Evolutionary conservation across 2,888 invertebrate genomes (phyloP), one percentile per base, ranked within the genome.

Genomic region (Stramonita haemastoma): DNA sequence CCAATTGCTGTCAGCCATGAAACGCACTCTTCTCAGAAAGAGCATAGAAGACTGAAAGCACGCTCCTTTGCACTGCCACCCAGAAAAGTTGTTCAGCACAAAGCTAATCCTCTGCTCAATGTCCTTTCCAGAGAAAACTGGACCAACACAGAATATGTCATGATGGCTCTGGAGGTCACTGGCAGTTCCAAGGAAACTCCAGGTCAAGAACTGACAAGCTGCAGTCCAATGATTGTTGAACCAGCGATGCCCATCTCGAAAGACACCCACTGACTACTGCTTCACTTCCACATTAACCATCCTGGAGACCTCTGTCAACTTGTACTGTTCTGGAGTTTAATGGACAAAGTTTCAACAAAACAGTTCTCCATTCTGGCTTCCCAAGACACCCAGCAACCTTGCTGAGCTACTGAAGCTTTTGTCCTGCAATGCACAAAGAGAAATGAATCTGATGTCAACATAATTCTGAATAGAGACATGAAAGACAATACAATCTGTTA

Each of bases 241-340:
- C 83, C 83, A 84, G 83, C 46, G 46, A 15, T 84, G 83, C 15
- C 83, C 56, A n/a, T 84, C 11, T 84, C 83, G n/a, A 84, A 26
- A 46, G 83, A 84, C 56, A 56, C 56, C 56, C 83, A 15, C 11
- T 84, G n/a, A 11, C 17, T 22, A 84, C 56, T 6, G 6, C 46
- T 46, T 46, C 83, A 56, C 26, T 84, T 56, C 83, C 83, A 13
- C 56, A 84, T 1, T 56, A n/a, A 56, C 56, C 83, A 56, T 46
- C 15, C 90, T 22, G 90, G 90, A 29, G 89, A 90, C 70, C 88
- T 90, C 26, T 86, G 89, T 26, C 73, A 87, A 34, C 79, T 90
- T 11, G 87, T 90, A 15, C 56, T 87, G 6, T 29, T 90, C 36
- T 89, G 89, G 79, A 87, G 29, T n/a, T 19, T 77, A 73, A 8